These are phyloP conservation scores for Odocoileus hemionus DNA, from an alignment of 2,113 vertebrate genomes.

Conservation along the genomic window DNA sequence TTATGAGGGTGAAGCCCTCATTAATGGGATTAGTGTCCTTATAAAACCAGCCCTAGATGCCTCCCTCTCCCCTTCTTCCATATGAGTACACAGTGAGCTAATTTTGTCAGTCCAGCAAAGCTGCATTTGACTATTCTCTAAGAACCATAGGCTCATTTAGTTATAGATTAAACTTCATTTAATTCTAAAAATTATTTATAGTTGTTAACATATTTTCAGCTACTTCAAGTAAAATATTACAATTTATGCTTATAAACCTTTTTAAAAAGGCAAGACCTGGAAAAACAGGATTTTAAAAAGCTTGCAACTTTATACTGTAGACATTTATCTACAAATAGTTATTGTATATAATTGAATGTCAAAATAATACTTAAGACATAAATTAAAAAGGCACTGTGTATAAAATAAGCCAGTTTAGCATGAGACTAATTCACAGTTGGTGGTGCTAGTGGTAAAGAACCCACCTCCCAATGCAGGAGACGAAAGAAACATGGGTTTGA, in stretches of 20 bases:
- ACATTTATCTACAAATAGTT: conserved; percentile 78
- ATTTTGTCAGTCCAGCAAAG: conserved; percentile 24
- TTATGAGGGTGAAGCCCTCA: not conserved
- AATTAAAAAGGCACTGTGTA: conserved; percentile 74
- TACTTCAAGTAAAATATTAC: conserved; percentile 73
- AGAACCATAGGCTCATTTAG: conserved; percentile 39
- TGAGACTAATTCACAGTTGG: conserved; percentile 72
- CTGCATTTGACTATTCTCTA: conserved; percentile 33
- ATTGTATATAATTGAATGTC: conserved; percentile 74
- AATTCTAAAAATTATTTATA: conserved; percentile 1
- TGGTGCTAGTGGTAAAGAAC: not conserved
- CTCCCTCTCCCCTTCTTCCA: not conserved
- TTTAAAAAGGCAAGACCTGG: conserved; percentile 63
- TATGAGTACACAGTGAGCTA: not conserved
- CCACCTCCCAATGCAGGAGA: not conserved
- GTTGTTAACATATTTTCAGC: conserved; percentile 55
- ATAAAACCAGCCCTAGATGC: not conserved
- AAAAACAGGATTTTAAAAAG: conserved; percentile 70
- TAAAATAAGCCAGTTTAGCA: conserved; percentile 64
- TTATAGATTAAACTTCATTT: conserved; percentile 6
- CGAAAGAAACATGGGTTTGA: fast-evolving
- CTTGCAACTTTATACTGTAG: conserved; percentile 71
- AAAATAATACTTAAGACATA: conserved; percentile 71
- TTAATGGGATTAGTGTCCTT: not conserved
- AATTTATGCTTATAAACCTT: conserved; percentile 63